A percentile compares a stretch with the other conserved stretches of the same genome.
Conservation (phyloP, 2,888 invertebrate species). For the Trimorus sp. region DNA sequence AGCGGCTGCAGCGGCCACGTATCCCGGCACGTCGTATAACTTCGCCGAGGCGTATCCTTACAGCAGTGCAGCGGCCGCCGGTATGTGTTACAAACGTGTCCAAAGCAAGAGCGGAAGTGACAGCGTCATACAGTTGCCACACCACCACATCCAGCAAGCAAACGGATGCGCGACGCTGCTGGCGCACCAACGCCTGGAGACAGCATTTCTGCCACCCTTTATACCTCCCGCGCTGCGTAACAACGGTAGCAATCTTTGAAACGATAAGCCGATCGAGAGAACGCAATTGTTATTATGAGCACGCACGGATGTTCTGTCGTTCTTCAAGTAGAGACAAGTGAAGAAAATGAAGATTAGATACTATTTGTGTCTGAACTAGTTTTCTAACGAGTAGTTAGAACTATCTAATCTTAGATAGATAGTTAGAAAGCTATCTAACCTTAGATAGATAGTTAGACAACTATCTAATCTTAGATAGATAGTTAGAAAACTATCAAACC, state of each 20-base stretch:
- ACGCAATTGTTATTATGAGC: no score
- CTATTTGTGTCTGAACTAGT: no score
- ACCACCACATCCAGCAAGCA: constrained; percentile 70
- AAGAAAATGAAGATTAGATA: no score
- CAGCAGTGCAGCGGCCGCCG: constrained; percentile 86
- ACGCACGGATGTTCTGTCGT: no score
- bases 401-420: no score
- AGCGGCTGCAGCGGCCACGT: constrained; percentile 87
- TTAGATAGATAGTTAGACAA: no score
- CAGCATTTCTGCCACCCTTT: constrained; percentile 77
- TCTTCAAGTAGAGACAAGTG: no score
- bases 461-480: no score
- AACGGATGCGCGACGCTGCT: constrained; percentile 73
- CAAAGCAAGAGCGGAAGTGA: constrained; percentile 74
- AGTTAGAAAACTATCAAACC: no score
- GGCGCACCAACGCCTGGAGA: constrained; percentile 75
- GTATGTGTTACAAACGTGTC: constrained; percentile 81
- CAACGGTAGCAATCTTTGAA: constrained; percentile 76
- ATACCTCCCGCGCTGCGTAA: constrained; percentile 78
- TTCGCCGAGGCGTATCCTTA: constrained; percentile 88
- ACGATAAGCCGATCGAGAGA: no score
- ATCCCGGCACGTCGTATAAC: constrained; percentile 88
- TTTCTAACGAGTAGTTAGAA: no score
- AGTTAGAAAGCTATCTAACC: no score
- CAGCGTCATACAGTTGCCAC: constrained; percentile 70